Evolutionary conservation across 2,113 vertebrate genomes (phyloP).

Genomic region (Chionis minor): DNA sequence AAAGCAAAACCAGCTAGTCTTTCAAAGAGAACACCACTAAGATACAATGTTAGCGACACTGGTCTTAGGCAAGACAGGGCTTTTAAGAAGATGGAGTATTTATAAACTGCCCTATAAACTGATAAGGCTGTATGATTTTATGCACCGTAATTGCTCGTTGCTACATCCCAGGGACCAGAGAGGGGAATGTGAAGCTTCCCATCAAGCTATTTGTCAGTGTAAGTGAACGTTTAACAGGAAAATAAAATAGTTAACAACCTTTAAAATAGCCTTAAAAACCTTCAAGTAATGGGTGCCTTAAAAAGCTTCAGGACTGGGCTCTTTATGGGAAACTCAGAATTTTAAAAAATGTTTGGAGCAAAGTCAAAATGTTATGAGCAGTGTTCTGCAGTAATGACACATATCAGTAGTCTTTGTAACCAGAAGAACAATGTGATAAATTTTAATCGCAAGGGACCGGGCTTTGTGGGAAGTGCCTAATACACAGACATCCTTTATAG

Average conservation of each 20-base stretch:
- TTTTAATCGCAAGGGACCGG: constrained; percentile 77
- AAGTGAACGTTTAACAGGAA: constrained; percentile 55
- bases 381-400: constrained; percentile 79
- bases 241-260: constrained; percentile 52
- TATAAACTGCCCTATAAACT: constrained; percentile 20
- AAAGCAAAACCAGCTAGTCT: neutral
- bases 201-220: constrained; percentile 53
- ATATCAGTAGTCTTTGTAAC: constrained; percentile 81
- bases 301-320: constrained; percentile 58
- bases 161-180: constrained; percentile 43
- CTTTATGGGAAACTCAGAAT: constrained; percentile 68
- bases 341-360: constrained; percentile 68
- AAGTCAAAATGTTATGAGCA: constrained; percentile 79
- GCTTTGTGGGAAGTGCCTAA: constrained; percentile 80
- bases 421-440: constrained; percentile 82
- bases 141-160: constrained; percentile 11
- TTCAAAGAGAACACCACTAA: neutral
- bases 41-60: neutral
- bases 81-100: constrained; percentile 42
- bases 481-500: constrained; percentile 83
- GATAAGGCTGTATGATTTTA: constrained; percentile 11
- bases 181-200: constrained; percentile 43
- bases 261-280: constrained; percentile 44
- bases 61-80: neutral
- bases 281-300: neutral